Evolutionary conservation across 2,113 vertebrate genomes (phyloP).

Genomic region (Pituophis catenifer): DNA sequence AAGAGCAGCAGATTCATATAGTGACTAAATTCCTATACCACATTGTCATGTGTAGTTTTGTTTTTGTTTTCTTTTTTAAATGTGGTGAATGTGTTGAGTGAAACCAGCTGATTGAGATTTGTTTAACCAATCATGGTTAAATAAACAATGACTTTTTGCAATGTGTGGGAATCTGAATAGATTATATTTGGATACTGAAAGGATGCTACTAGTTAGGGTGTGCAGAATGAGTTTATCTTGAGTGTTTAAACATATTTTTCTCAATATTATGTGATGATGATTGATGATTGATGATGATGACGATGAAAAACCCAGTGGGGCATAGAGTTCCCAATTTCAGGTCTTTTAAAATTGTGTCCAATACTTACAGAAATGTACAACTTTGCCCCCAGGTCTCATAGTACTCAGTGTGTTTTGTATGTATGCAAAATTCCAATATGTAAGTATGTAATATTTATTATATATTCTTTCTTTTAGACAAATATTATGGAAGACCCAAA

Average conservation of each 20-base stretch:
- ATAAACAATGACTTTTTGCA: neutral
- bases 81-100: neutral
- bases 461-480: neutral
- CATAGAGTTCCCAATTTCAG: neutral
- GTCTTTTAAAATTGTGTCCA: neutral
- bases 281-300: no score
- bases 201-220: neutral
- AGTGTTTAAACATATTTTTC: neutral
- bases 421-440: neutral
- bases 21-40: neutral
- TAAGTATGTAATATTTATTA: neutral
- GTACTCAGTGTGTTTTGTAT: neutral
- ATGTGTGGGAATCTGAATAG: neutral
- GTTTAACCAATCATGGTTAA: neutral
- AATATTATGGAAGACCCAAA: neutral
- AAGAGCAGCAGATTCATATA: neutral
- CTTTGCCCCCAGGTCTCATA: neutral
- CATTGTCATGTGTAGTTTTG: neutral
- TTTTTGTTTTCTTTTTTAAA: neutral
- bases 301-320: neutral
- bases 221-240: neutral
- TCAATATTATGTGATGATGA: neutral
- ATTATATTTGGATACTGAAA: neutral
- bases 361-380: neutral
- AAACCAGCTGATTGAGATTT: neutral